Evolutionary conservation across 2,888 invertebrate species (phyloP).

Genomic region (Pollenia amentaria): DNA sequence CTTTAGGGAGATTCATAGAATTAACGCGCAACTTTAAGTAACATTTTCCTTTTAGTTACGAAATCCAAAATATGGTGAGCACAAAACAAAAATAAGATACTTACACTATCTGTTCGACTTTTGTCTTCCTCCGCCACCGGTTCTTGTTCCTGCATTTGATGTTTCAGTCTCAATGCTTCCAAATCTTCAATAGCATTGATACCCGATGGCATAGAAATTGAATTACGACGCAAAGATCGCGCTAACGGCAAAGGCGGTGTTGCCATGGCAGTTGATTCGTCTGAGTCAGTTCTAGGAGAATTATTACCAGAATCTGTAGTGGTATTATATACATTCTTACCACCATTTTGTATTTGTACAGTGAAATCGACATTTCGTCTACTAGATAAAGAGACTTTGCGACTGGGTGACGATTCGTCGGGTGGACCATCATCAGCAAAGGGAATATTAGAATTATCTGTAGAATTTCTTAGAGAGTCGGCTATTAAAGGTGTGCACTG

Average conservation of each 20-base stretch:
- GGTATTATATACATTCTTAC: not conserved
- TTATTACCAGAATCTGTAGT: not conserved
- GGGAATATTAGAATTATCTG: slow-evolving; percentile 47
- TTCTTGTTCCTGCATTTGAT: slow-evolving; percentile 81
- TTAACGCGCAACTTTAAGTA: no score
- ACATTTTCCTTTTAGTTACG: no score
- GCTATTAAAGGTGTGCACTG: slow-evolving; percentile 50
- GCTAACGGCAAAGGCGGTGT: slow-evolving; percentile 47
- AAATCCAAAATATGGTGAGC: no score
- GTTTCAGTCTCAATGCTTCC: slow-evolving; percentile 86
- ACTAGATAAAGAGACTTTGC: slow-evolving; percentile 50
- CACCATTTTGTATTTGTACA: slow-evolving; percentile 26
- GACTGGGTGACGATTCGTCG: slow-evolving; percentile 10
- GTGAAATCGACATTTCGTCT: slow-evolving; percentile 40
- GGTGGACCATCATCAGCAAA: slow-evolving; percentile 55
- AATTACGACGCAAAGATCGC: slow-evolving; percentile 87
- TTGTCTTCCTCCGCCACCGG: slow-evolving; percentile 79
- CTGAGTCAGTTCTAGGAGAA: slow-evolving; percentile 48
- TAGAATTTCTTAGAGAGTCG: slow-evolving; percentile 13
- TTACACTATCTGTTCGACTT: slow-evolving; percentile 79
- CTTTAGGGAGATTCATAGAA: no score
- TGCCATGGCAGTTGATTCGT: slow-evolving; percentile 48
- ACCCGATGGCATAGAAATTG: slow-evolving; percentile 89
- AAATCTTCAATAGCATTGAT: slow-evolving; percentile 88
- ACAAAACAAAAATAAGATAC: slow-evolving; percentile 60